A percentile compares a stretch with the other conserved stretches of the same genome.
These are phyloP conservation scores for Drosophila helvetica DNA, from an alignment of 2,888 invertebrate genomes.

Conservation along the genomic window DNA sequence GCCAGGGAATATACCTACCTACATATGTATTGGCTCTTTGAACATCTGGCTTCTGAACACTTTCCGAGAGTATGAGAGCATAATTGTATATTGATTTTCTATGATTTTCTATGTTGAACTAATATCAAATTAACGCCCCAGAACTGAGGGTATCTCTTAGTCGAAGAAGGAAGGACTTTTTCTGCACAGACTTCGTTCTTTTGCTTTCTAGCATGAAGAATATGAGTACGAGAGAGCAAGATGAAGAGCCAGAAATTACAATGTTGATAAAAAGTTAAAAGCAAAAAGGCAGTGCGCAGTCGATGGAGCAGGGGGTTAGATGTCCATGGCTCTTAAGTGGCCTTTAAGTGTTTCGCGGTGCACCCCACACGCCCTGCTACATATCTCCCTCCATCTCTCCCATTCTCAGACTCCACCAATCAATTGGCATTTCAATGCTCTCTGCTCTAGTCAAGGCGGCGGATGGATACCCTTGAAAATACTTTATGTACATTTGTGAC, in stretches of 20 bases:
- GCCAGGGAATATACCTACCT: too few relatives aligned
- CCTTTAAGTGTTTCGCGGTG: constrained; percentile 54
- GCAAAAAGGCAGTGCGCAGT: constrained; percentile 43
- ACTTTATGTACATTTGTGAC: too few relatives aligned
- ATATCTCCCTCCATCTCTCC: neutral
- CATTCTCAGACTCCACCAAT: neutral
- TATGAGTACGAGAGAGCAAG: neutral
- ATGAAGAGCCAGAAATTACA: constrained; percentile 44
- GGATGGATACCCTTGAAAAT: neutral
- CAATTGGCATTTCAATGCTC: neutral
- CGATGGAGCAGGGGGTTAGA: neutral
- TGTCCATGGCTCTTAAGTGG: constrained; percentile 45
- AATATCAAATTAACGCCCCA: too few relatives aligned
- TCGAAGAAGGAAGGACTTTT: neutral
- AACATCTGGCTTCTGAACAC: too few relatives aligned
- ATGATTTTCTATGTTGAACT: too few relatives aligned
- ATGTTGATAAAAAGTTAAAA: constrained; percentile 68
- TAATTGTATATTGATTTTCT: too few relatives aligned
- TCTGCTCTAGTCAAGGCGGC: neutral
- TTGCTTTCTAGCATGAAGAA: neutral
- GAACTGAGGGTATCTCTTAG: neutral
- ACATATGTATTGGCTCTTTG: too few relatives aligned
- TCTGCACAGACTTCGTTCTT: neutral
- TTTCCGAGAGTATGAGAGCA: too few relatives aligned
- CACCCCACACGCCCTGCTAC: neutral